Conservation (phyloP, 2,113 vertebrate genomes). For the Lophius piscatorius region DNA sequence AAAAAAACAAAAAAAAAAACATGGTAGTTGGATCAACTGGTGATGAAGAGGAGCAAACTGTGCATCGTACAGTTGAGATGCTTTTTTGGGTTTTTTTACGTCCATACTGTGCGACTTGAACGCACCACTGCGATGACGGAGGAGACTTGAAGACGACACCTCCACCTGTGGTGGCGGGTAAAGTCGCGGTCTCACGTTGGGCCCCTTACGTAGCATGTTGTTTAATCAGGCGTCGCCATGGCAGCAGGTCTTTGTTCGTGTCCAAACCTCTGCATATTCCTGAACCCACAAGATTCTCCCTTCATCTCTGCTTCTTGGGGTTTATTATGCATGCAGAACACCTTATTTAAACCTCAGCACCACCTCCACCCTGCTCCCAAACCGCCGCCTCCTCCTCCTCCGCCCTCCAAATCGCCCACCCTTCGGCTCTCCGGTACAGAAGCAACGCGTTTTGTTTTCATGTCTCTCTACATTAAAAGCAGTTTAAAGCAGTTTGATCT, state of each 20-base stretch:
- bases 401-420: neutral
- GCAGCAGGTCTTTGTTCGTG: neutral
- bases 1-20: no score
- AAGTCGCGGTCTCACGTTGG: constrained; percentile 7
- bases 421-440: constrained; percentile 25
- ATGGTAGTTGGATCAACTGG: no score
- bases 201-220: neutral
- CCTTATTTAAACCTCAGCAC: constrained; percentile 14
- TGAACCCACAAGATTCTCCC: neutral
- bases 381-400: neutral
- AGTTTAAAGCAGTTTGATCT: constrained; percentile 60
- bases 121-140: neutral
- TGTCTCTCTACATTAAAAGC: constrained; percentile 48
- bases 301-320: constrained; percentile 2
- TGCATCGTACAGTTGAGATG: no score
- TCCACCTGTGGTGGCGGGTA: neutral
- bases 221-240: neutral
- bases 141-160: neutral
- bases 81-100: neutral
- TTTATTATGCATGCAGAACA: constrained; percentile 24
- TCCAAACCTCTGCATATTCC: neutral
- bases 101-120: neutral
- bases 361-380: constrained; percentile 10
- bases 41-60: no score
- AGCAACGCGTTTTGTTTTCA: constrained; percentile 54